These are phyloP conservation scores for Chrysochloris asiatica DNA, from an alignment of 2,113 vertebrate species.

Conservation along the genomic window DNA sequence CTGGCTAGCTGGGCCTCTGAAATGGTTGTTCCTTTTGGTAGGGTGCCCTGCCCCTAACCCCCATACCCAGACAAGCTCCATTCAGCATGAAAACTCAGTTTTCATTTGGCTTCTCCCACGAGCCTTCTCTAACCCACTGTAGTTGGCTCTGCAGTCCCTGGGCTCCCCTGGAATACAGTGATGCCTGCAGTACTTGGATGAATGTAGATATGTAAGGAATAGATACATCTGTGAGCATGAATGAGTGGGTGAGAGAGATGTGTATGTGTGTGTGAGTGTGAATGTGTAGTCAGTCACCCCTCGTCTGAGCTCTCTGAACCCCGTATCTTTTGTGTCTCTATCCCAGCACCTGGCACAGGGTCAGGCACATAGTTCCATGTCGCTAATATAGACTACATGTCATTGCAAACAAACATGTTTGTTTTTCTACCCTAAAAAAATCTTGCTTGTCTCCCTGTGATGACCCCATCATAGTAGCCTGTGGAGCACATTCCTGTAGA, in stretches of 20 bases:
- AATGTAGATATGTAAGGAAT: no score
- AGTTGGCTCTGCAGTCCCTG: neutral
- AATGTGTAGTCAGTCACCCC: no score
- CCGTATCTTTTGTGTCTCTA: neutral
- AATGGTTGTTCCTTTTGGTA: accelerated
- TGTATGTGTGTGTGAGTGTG: accelerated
- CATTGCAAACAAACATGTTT: no score
- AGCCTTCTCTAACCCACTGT: neutral
- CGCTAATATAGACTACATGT: neutral
- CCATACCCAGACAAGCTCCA: neutral
- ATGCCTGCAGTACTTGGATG: no score
- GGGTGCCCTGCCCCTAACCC: neutral
- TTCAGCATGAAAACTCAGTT: neutral
- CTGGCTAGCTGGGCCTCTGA: neutral
- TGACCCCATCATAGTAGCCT: no score
- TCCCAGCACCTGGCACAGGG: neutral
- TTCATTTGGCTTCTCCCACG: neutral
- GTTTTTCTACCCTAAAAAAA: no score
- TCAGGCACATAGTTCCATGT: no score
- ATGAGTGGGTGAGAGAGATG: neutral
- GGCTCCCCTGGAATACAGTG: no score
- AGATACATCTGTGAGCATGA: neutral
- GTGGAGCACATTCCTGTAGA: neutral
- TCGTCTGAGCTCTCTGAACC: neutral
- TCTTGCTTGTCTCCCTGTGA: neutral